A percentile compares a stretch with the other conserved stretches of the same genome.
phyloP scores from a whole-genome alignment of 1,140 invertebrate genomes.

The Sarcophaga peregrina region DNA sequence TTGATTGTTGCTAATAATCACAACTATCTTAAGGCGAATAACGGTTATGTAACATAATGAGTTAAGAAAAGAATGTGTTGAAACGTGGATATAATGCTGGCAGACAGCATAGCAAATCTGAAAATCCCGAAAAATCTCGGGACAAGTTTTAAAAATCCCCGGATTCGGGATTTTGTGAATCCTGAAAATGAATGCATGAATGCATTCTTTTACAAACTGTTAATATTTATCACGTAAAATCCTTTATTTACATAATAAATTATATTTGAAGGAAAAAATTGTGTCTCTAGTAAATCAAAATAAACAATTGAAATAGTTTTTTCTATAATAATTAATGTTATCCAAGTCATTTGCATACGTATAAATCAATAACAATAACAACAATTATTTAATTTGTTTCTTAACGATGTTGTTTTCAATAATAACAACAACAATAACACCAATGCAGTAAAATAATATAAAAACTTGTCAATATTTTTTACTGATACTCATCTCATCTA shows the following conservation, averaged over 20 bases:
- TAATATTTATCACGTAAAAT: neutral
- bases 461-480: slow-evolving; percentile 11
- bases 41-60: too few relatives aligned
- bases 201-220: neutral
- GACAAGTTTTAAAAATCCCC: too few relatives aligned
- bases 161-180: too few relatives aligned
- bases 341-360: slow-evolving; percentile 4
- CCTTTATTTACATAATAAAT: neutral
- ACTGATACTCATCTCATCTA: neutral
- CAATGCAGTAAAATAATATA: neutral
- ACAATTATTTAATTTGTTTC: slow-evolving; percentile 7
- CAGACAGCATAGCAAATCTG: too few relatives aligned
- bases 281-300: neutral
- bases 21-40: too few relatives aligned
- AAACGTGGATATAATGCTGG: too few relatives aligned
- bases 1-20: too few relatives aligned
- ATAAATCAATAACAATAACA: neutral
- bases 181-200: too few relatives aligned
- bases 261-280: neutral
- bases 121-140: too few relatives aligned
- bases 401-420: neutral
- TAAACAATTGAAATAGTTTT: neutral
- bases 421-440: neutral
- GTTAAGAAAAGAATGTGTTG: too few relatives aligned
- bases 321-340: neutral